These are phyloP conservation scores for Icerya purchasi DNA, from an alignment of 2,888 invertebrate genomes.

Conservation along the genomic window DNA sequence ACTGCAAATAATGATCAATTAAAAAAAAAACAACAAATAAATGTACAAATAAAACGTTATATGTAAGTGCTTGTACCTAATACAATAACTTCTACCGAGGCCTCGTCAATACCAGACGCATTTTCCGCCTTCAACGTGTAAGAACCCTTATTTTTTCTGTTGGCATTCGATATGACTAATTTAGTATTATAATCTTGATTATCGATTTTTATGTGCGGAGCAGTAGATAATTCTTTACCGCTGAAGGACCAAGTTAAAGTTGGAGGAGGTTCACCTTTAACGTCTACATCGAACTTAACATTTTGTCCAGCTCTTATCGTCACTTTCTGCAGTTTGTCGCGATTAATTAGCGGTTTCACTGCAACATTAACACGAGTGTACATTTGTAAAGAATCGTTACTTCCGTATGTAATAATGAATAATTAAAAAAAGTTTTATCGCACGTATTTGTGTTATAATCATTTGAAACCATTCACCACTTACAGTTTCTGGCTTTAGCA, in stretches of 20 bases:
- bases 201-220: slow-evolving; percentile 50
- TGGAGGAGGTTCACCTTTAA: slow-evolving; percentile 92
- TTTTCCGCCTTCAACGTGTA: slow-evolving; percentile 86
- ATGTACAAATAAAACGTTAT: neutral
- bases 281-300: slow-evolving; percentile 80
- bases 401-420: neutral
- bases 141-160: slow-evolving; percentile 66
- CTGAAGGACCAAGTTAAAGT: slow-evolving; percentile 59
- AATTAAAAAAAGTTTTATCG: neutral
- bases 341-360: slow-evolving; percentile 90
- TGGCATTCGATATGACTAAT: slow-evolving; percentile 54
- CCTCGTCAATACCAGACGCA: slow-evolving; percentile 79
- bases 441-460: neutral
- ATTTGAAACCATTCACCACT: slow-evolving; percentile 27
- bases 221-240: slow-evolving; percentile 41
- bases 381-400: neutral
- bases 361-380: slow-evolving; percentile 20
- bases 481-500: slow-evolving; percentile 67
- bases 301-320: slow-evolving; percentile 76
- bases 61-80: slow-evolving; percentile 41
- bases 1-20: too few relatives aligned
- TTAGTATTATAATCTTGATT: slow-evolving; percentile 83
- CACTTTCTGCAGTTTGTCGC: slow-evolving; percentile 71
- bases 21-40: too few relatives aligned
- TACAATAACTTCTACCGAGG: slow-evolving; percentile 75